These are phyloP conservation scores for Lamproptera curius DNA, from an alignment of 2,888 invertebrate species.

Conservation along the genomic window DNA sequence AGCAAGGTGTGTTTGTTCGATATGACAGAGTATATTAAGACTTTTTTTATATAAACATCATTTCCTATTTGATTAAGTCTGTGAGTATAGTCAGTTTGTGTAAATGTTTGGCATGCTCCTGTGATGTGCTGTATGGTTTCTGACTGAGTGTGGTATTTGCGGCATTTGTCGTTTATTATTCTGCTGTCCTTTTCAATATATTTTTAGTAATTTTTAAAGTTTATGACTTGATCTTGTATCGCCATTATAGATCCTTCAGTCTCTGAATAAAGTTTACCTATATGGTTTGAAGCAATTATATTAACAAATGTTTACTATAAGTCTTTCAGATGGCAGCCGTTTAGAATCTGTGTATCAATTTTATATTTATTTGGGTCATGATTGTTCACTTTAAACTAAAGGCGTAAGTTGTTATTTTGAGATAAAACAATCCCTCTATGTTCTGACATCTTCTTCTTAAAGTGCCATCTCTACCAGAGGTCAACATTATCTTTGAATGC, in stretches of 20 bases:
- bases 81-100: no score
- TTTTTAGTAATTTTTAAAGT: conserved; percentile 22
- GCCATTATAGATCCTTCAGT: conserved; percentile 27
- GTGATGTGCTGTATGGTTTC: conserved; percentile 23
- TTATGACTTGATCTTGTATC: conserved; percentile 34
- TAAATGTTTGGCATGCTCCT: conserved; percentile 20
- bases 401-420: no score
- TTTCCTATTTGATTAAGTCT: conserved; percentile 13
- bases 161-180: conserved; percentile 18
- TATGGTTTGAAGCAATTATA: conserved; percentile 19
- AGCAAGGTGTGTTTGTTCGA: background rate
- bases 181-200: conserved; percentile 19
- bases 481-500: no score
- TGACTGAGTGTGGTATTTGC: conserved; percentile 15
- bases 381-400: no score
- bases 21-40: background rate
- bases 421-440: no score
- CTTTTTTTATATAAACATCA: background rate
- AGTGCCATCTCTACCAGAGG: no score
- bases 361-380: no score
- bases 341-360: conserved; percentile 9
- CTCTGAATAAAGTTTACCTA: conserved; percentile 24
- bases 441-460: no score
- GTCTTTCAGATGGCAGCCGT: conserved; percentile 21
- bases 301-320: conserved; percentile 21